Evolutionary conservation across 1,140 invertebrate genomes (phyloP), one percentile per base, ranked within the genome.

Genomic region (Conus ventricosus): DNA sequence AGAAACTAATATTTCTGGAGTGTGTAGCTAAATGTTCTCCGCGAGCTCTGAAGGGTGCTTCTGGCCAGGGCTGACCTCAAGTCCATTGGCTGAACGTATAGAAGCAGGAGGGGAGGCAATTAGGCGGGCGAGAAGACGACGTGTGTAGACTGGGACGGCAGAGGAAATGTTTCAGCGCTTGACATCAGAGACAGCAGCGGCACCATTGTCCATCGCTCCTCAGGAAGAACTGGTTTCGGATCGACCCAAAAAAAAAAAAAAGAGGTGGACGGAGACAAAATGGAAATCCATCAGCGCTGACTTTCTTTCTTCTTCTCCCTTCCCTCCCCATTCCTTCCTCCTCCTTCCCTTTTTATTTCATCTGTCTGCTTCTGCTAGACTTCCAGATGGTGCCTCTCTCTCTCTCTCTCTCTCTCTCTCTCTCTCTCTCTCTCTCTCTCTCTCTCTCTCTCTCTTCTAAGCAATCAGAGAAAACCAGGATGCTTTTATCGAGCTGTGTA

Each of bases 1-100:
- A 78, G 85, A 87, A 87, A 87, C 71, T 87, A 87, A 87, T 87
- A 87, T 87, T 87, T 87, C 71, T 87, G 71, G 85, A 87, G 85
- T 87, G 85, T 87, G 85, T 87, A 57, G 71, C 85, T 87, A 87
- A 87, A 87, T 87, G 85, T 87, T 87, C 85, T 87, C 75, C 71
- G n/a, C 71, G 53, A 7, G 54, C 15, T 7, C 11, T 87, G 67
- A 53, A 87, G 85, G 54, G 85, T 17, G 13, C 85, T 76, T 75
- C 7, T 6, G 71, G 51, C 75, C 51, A 10, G 23, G 20, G 25
- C 85, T 87, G 85, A 78, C 85, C 85, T 51, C 82, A 8, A 27
- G 82, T 67, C 82, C 27, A 67, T 67, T 84, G 27, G 27, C 54
- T 4, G 55, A 63, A 39, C 25, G 55, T 84, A 27, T 84, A 60